phyloP scores from a whole-genome alignment of 2,888 invertebrate species.

The Choristoneura rosaceana region DNA sequence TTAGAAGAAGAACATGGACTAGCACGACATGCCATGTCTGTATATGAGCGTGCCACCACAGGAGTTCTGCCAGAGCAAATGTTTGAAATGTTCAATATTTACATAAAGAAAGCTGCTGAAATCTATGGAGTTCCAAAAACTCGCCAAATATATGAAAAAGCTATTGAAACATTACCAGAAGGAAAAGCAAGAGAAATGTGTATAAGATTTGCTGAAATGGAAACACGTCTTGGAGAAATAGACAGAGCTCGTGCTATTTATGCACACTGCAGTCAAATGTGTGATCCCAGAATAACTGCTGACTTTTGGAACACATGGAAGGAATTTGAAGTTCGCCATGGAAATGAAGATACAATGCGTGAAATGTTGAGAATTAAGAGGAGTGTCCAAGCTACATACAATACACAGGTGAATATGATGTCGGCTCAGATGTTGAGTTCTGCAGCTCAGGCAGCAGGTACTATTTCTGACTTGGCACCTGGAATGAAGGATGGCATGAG shows the following conservation, averaged over 20 bases:
- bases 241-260: conserved; percentile 99
- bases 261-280: conserved; percentile 99
- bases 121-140: conserved; percentile 99
- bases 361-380: conserved; percentile 99
- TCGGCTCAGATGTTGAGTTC: conserved; percentile 98
- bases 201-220: conserved; percentile 98
- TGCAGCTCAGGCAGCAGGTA: conserved; percentile 87
- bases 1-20: conserved; percentile 99
- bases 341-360: conserved; percentile 99
- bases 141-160: conserved; percentile 98
- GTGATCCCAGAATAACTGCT: conserved; percentile 97
- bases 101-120: conserved; percentile 98
- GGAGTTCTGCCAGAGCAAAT: conserved; percentile 97
- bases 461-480: conserved; percentile 90
- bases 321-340: conserved; percentile 99
- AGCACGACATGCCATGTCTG: conserved; percentile 99
- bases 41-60: conserved; percentile 97
- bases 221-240: conserved; percentile 98
- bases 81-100: conserved; percentile 99
- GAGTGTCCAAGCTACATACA: conserved; percentile 98
- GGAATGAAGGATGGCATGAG: conserved; percentile 95
- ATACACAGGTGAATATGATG: conserved; percentile 99
- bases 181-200: conserved; percentile 98
- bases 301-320: conserved; percentile 99
- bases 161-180: conserved; percentile 96